phyloP scores from a whole-genome alignment of 1,140 invertebrate genomes.

The Microplitis demolitor region DNA sequence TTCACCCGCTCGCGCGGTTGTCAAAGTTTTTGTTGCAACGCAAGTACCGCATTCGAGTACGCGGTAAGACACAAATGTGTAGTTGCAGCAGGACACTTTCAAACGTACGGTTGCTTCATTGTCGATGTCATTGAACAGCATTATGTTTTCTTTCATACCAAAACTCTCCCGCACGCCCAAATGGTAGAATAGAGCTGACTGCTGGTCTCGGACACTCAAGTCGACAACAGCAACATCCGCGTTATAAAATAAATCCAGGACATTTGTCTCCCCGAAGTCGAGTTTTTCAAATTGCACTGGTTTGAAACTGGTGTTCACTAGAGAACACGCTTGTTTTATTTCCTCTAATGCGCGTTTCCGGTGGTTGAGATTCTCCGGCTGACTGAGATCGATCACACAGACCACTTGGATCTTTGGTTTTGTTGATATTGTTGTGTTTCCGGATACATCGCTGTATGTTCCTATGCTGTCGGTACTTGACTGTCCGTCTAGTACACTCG shows the following conservation, averaged over 20 bases:
- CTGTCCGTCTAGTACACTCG: slow-evolving; percentile 42
- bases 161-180: slow-evolving; percentile 97
- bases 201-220: slow-evolving; percentile 87
- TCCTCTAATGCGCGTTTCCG: slow-evolving; percentile 83
- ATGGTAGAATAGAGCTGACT: slow-evolving; percentile 93
- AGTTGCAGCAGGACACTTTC: slow-evolving; percentile 87
- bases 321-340: slow-evolving; percentile 77
- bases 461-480: slow-evolving; percentile 73
- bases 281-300: slow-evolving; percentile 85
- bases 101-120: slow-evolving; percentile 82
- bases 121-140: slow-evolving; percentile 90
- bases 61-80: slow-evolving; percentile 88
- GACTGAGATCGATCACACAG: slow-evolving; percentile 84
- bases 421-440: slow-evolving; percentile 66
- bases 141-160: slow-evolving; percentile 97
- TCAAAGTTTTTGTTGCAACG: slow-evolving; percentile 73
- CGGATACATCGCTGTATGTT: slow-evolving; percentile 73
- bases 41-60: slow-evolving; percentile 74
- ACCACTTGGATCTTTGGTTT: slow-evolving; percentile 86
- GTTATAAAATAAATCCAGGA: slow-evolving; percentile 89
- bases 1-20: slow-evolving; percentile 66
- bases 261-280: slow-evolving; percentile 85
- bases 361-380: slow-evolving; percentile 72
- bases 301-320: slow-evolving; percentile 80
- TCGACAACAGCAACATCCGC: slow-evolving; percentile 98